Percentiles rank a stretch among this genome's conserved stretches.
phyloP scores from a whole-genome alignment of 2,888 invertebrate species.

The Meteorus colon region DNA sequence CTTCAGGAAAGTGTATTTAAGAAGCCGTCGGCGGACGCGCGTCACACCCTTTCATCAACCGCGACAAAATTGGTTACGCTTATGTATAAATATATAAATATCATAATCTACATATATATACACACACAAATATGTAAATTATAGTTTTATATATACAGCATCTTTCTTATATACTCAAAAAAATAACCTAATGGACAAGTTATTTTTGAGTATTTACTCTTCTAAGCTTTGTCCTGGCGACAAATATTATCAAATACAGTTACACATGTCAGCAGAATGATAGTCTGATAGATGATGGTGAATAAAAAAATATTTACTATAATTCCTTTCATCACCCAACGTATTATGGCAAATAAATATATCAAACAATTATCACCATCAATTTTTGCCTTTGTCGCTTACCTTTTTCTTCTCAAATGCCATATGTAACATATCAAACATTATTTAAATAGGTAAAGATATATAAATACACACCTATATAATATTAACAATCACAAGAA shows the following conservation, averaged over 20 bases:
- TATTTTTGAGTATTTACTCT: not conserved
- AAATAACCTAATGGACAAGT: not conserved
- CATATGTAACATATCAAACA: not conserved
- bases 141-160: no score
- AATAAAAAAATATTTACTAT: not conserved
- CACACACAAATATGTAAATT: no score
- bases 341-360: not conserved
- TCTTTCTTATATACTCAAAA: not conserved
- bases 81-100: not conserved
- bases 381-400: not conserved
- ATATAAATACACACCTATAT: conserved; percentile 13
- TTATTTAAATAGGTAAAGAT: not conserved
- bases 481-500: conserved; percentile 14
- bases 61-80: conserved; percentile 1
- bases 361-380: not conserved
- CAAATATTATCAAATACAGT: not conserved
- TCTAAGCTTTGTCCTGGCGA: not conserved
- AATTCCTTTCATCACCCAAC: not conserved
- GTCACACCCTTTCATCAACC: conserved; percentile 30
- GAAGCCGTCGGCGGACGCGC: conserved; percentile 32
- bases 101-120: not conserved
- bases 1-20: conserved; percentile 42
- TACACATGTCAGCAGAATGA: not conserved
- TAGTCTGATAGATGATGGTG: not conserved
- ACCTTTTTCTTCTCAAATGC: not conserved